A percentile compares a stretch with the other conserved stretches of the same genome.
Conservation (phyloP, 2,113 vertebrate species). For the human region GRCh38 chr3:122116501-122117000, state of each 20-base stretch:
- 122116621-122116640: not conserved
- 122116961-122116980: not conserved
- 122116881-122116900: not conserved
- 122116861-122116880: not conserved
- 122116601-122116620: not conserved
- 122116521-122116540: not conserved
- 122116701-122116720: not conserved
- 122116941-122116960: not conserved
- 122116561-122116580: not conserved
- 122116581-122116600: not conserved
- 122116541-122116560: not conserved
- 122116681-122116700: not conserved
- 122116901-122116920: not conserved
- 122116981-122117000: slow-evolving; percentile 15
- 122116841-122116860: not conserved
- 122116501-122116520: not conserved
- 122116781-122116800: not conserved
- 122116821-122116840: not conserved
- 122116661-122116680: not conserved
- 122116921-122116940: not conserved
- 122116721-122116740: not conserved
- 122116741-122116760: not conserved
- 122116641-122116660: not conserved
- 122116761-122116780: slow-evolving; percentile 1
- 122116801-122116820: not conserved